Conservation (phyloP, 2,113 vertebrate species). For the Saccopteryx leptura region DNA sequence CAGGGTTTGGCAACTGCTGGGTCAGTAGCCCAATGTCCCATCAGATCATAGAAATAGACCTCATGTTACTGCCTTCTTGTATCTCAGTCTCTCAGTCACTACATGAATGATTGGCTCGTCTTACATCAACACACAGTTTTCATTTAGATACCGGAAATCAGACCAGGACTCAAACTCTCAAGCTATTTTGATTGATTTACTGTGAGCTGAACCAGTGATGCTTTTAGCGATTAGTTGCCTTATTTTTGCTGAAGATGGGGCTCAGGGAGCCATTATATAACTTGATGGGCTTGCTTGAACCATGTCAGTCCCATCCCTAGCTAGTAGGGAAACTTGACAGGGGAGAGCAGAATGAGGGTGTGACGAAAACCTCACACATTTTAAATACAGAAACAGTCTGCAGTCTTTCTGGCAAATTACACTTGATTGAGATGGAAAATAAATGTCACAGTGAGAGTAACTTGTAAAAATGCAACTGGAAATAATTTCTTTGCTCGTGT, state of each 20-base stretch:
- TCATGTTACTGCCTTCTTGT: neutral
- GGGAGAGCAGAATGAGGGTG: neutral
- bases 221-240: slow-evolving; percentile 20
- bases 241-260: neutral
- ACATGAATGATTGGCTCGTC: slow-evolving; percentile 21
- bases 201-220: slow-evolving; percentile 45
- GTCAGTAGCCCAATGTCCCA: neutral
- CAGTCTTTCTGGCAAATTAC: slow-evolving; percentile 79
- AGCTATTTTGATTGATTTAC: slow-evolving; percentile 55
- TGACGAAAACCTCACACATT: slow-evolving; percentile 4
- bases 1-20: neutral
- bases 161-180: neutral
- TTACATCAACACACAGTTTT: slow-evolving; percentile 3
- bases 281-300: slow-evolving; percentile 58
- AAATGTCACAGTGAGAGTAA: slow-evolving; percentile 83
- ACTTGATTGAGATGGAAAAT: slow-evolving; percentile 78
- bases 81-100: slow-evolving; percentile 38
- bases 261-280: slow-evolving; percentile 14
- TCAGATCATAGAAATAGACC: neutral
- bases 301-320: neutral
- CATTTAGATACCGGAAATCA: slow-evolving; percentile 59
- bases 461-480: slow-evolving; percentile 82
- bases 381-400: slow-evolving; percentile 71
- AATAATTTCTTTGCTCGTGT: slow-evolving; percentile 79
- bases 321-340: neutral